Percentiles rank a stretch among this genome's conserved stretches.
Evolutionary conservation across 2,113 vertebrate species (phyloP).

Genomic region (Crypturellus undulatus): DNA sequence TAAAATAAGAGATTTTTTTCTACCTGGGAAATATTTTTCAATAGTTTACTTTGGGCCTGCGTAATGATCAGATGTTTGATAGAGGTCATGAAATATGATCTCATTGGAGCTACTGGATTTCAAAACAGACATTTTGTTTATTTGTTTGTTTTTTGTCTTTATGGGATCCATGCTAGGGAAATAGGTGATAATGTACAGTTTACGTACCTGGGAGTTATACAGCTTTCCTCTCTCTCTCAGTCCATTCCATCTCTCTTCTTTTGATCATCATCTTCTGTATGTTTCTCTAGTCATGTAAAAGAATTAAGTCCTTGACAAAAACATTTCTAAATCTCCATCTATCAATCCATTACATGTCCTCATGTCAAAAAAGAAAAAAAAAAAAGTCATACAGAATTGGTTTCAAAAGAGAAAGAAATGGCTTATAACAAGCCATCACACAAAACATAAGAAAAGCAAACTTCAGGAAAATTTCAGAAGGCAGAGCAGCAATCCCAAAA

Average conservation of each 20-base stretch:
- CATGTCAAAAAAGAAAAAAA: neutral
- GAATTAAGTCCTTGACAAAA: neutral
- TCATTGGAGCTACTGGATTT: neutral
- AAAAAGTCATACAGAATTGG: neutral
- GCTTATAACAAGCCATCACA: constrained; percentile 34
- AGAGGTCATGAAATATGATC: neutral
- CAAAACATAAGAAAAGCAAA: neutral
- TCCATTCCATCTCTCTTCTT: neutral
- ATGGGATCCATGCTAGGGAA: neutral
- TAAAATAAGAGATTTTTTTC: neutral
- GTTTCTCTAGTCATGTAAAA: neutral
- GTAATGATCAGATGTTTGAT: neutral
- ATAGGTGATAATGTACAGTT: neutral
- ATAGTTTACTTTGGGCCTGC: neutral
- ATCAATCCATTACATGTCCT: neutral
- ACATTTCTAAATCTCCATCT: neutral
- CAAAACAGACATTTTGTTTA: neutral
- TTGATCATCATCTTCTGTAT: neutral
- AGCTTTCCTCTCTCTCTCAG: neutral
- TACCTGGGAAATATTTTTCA: neutral
- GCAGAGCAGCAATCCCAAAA: constrained; percentile 38
- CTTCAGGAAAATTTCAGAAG: constrained; percentile 4
- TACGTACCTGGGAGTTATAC: neutral
- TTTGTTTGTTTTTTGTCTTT: neutral
- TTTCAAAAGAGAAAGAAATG: neutral